Evolutionary conservation across 2,113 vertebrate species (phyloP), one percentile per base, ranked within the genome.

Genomic region (Cyphomyrus discorhynchus): DNA sequence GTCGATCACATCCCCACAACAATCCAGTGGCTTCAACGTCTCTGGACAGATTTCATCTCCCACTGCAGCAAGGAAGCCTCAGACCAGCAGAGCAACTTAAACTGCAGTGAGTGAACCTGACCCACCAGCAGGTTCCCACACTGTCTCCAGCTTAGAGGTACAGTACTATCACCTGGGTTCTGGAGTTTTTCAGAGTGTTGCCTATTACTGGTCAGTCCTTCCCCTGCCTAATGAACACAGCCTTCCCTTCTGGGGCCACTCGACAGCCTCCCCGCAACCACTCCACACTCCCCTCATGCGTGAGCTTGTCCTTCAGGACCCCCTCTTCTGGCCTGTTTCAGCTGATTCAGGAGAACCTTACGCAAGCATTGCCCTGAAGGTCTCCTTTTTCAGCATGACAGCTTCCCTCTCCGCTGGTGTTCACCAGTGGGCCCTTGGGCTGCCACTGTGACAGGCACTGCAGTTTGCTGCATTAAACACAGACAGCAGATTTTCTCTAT

Each of bases 311-410:
- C 62, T 70, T 70, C 62, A 70, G n/a, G 62, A 4, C 62, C 62
- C 9, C 27, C 27, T 70, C 62, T 66, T 66, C 62, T 66, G n/a
- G n/a, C 27, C 27, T 70, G 27, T 70, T 70, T 70, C 62, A 70
- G 62, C 62, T 70, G 62, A 70, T 70, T 70, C 62, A 31, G 62
- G 27, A 70, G 35, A 80, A 80, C 74, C 31, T 19, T 80, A 80
- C 17, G 74, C 74, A 42, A 35, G 74, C 35, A 80, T 19, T 80
- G 74, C 74, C 74, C 74, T 2, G 74, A 80, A 80, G 35, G 74
- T 80, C 74, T 80, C 35, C 35, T 80, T 80, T 39, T 80, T 80
- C 74, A 80, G 74, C 74, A 39, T 80, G 74, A 80, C 74, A 80
- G 74, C 74, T 80, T 42, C 74, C 74, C 35, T 39, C 35, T 39